Evolutionary conservation across 2,888 invertebrate genomes (phyloP), one percentile per base, ranked within the genome.

Genomic region (Adelognathus sp.): DNA sequence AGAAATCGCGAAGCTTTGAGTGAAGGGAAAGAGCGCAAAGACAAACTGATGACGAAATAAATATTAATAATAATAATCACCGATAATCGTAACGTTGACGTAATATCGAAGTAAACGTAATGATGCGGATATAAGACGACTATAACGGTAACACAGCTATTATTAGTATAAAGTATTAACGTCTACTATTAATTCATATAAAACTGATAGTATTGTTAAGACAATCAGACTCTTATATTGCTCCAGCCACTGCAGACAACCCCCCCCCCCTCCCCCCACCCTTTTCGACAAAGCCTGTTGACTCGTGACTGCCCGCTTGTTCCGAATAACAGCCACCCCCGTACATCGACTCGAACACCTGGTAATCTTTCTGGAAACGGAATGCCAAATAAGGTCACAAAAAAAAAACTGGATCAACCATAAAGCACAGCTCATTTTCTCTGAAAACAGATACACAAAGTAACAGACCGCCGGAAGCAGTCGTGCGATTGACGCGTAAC

Each of bases 171-270:
- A 75, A 67, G 50, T 80, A 76, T 74, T 67, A 63, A 77, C 63
- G 72, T 76, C 67, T 80, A 80, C 70, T 76, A 76, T 79, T 75
- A 78, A 78, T 78, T 79, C 67, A 79, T 78, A 76, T 83, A 78
- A 88, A 87, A 85, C 81, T 85, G 88, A 89, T 90, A 90, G 89
- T 90, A 90, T 88, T 88, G 90, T 90, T 90, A 89, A 88, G 90
- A 91, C 90, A 91, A 91, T 91, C 90, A 90, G 89, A 90, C 86
- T 86, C 86, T 87, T 86, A 86, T 75, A 79, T 87, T 88, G 88
- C 86, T 89, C 87, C 87, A 85, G 86, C 85, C 86, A 87, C 82
- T 86, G 83, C 21, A 79, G 87, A 86, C 88, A 89, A 88, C 90
- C 88, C 89, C 77, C 78, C 80, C 16, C 31, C 44, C 61, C 31